phyloP scores from a whole-genome alignment of 2,888 invertebrate species.

The Drosophila mimica region DNA sequence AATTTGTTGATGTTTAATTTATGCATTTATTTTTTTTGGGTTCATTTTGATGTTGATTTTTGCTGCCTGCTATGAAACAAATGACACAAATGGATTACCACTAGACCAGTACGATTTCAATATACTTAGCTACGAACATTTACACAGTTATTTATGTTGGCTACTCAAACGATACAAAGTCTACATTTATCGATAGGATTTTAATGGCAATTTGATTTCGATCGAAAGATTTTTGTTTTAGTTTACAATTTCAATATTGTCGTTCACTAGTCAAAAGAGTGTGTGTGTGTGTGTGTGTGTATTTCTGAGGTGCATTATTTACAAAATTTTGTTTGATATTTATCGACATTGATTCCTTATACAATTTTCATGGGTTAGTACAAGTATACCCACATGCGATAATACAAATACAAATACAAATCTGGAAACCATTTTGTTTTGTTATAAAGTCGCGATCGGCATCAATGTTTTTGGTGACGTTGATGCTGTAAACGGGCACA shows the following conservation, averaged over 20 bases:
- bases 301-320: conserved; percentile 42
- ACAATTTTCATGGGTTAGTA: conserved; percentile 37
- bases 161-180: conserved; percentile 33
- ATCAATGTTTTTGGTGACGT: conserved; percentile 14
- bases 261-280: conserved; percentile 16
- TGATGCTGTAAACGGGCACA: conserved; percentile 17
- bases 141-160: conserved; percentile 10
- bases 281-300: conserved; percentile 10
- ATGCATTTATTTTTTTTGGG: neutral
- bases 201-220: conserved; percentile 38
- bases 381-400: conserved; percentile 43
- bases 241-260: conserved; percentile 25
- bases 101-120: conserved; percentile 40
- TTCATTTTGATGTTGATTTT: conserved; percentile 2
- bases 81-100: conserved; percentile 34
- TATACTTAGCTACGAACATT: conserved; percentile 40
- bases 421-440: conserved; percentile 1
- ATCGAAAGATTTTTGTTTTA: conserved; percentile 28
- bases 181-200: conserved; percentile 16
- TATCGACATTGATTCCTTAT: neutral
- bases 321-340: conserved; percentile 44
- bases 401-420: conserved; percentile 15
- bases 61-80: conserved; percentile 8
- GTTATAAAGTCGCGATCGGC: conserved; percentile 4
- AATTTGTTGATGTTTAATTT: neutral